Base-by-base conservation (phyloP, 2,888 invertebrate species). In the Drosophila recens region DNA sequence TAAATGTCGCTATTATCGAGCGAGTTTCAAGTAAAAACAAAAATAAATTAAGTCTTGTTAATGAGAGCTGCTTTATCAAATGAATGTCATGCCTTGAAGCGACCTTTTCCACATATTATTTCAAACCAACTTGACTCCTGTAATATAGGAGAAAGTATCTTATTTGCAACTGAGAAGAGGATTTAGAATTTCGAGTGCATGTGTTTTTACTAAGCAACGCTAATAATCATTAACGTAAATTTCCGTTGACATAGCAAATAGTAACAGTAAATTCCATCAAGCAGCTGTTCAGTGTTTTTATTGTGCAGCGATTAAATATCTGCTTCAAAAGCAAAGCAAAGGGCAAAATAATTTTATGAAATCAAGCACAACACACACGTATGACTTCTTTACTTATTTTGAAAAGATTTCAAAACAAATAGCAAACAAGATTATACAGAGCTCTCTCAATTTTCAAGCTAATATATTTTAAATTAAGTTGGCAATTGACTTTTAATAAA, bases 1-100 rank as follows among this genome's bases (percentile, higher is more conserved):
- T 75, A 86, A 85, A 79, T 86, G 80, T 73, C 75, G 78, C 71
- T 77, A 89, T 84, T 81, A 87, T 80, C 72, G 75, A 69, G 76
- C 45, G 36, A 58, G 38, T 48, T 45, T 11, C 53, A 40, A 40
- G 33, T 36, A 53, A 61, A 75, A 48, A 53, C 57, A 53, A 30
- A 49, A 49, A 57, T 30, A 49, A 51, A 58, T 30, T 52, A 48
- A 54, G 40, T 48, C 46, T 43, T 23, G 34, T 62, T 79, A 79
- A 79, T 69, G 66, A 70, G 48, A 36, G 46, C 56, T 68, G 73
- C n/a, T 42, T 10, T 67, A 76, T 72, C 75, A 67, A 74, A 67
- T 69, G 71, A 72, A 59, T 71, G 64, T 53, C 52, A 59, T 56
- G 62, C 72, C 66, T 72, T 20, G 13, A 33, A 9, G 43, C 8